Percentiles rank a stretch among this genome's conserved stretches.
Evolutionary conservation across 2,797 vertebrate genomes (phyloP).

Genomic region (Furcifer pardalis): DNA sequence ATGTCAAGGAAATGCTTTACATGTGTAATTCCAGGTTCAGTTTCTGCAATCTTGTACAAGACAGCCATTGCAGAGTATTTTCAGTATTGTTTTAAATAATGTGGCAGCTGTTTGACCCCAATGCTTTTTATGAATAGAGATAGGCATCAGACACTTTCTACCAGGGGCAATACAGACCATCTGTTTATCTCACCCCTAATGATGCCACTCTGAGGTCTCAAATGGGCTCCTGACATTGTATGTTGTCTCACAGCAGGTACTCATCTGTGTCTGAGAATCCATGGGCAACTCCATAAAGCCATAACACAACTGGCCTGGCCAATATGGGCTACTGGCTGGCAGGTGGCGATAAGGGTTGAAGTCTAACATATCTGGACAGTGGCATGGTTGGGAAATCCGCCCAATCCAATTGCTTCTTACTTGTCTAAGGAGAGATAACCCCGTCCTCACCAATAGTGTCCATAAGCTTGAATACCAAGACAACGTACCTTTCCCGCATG

Average conservation of each 20-base stretch:
- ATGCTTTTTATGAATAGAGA: background rate
- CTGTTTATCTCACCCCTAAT: background rate
- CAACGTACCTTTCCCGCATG: constrained; percentile 71
- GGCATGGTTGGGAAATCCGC: background rate
- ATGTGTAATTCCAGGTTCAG: background rate
- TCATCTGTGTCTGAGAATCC: background rate
- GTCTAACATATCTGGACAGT: background rate
- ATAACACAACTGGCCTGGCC: background rate
- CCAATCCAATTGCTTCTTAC: background rate
- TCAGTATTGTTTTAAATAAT: background rate
- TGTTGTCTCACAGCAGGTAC: background rate
- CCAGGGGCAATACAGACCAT: background rate
- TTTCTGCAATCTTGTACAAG: background rate
- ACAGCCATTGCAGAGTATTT: background rate
- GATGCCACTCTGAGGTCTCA: background rate
- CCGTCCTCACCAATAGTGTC: background rate
- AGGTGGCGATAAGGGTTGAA: background rate
- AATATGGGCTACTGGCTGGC: background rate
- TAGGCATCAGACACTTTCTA: too few relatives aligned
- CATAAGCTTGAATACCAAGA: background rate
- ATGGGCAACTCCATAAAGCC: too few relatives aligned
- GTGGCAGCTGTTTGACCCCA: background rate
- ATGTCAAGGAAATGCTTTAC: background rate
- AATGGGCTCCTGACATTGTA: background rate
- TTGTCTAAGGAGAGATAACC: background rate